These are phyloP conservation scores for Schizotus pectinicornis DNA, from an alignment of 2,888 invertebrate species.

Conservation along the genomic window DNA sequence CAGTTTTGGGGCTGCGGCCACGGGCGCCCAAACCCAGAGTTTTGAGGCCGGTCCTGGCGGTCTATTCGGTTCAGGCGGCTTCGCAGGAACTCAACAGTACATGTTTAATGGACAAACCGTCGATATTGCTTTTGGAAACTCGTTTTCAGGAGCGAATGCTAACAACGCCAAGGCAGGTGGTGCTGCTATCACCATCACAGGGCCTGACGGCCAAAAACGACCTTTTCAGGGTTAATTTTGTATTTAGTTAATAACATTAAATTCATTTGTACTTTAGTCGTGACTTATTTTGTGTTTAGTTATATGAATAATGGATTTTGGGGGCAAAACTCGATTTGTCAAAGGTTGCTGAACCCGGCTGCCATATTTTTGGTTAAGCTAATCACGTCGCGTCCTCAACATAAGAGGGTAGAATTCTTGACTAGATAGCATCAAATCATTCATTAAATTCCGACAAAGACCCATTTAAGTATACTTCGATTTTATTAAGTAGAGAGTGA, in stretches of 20 bases:
- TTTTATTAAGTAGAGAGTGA: too few relatives aligned
- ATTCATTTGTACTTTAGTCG: background rate
- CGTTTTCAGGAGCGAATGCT: constrained; percentile 43
- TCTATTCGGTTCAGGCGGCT: constrained; percentile 48
- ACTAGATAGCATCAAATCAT: too few relatives aligned
- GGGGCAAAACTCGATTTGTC: too few relatives aligned
- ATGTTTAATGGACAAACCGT: constrained; percentile 55
- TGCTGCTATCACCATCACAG: constrained; percentile 22
- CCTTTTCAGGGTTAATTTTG: constrained; percentile 9
- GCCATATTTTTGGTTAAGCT: too few relatives aligned
- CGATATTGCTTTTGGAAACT: constrained; percentile 54
- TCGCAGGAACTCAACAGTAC: constrained; percentile 55
- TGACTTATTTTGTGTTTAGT: constrained; percentile 10
- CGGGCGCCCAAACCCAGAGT: constrained; percentile 31
- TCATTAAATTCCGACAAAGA: too few relatives aligned
- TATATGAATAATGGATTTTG: background rate
- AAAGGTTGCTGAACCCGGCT: too few relatives aligned
- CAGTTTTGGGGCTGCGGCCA: constrained; percentile 32
- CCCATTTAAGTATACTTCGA: too few relatives aligned
- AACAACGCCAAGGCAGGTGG: constrained; percentile 19
- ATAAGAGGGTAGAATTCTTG: too few relatives aligned
- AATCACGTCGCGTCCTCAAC: too few relatives aligned
- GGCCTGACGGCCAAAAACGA: constrained; percentile 26
- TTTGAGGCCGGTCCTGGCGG: constrained; percentile 28
- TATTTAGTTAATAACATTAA: background rate